phyloP scores from a whole-genome alignment of 1,140 invertebrate species.

The Patella vulgata region DNA sequence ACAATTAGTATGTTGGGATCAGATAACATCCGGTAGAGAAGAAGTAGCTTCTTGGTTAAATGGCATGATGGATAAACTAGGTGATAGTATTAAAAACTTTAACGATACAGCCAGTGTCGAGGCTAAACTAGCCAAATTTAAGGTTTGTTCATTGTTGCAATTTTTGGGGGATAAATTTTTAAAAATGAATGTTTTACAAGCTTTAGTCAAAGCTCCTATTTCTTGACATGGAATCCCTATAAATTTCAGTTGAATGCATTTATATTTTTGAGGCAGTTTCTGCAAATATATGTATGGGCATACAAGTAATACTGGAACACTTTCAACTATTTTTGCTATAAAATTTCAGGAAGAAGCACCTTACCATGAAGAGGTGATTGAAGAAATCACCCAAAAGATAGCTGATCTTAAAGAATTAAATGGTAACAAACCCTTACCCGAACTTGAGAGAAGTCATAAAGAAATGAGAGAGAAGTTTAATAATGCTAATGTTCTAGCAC shows the following conservation, averaged over 20 bases:
- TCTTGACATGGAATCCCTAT: no score
- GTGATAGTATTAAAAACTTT: conserved; percentile 78
- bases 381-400: conserved; percentile 81
- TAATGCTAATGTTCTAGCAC: conserved; percentile 77
- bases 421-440: conserved; percentile 76
- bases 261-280: no score
- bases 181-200: no score
- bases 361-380: conserved; percentile 78
- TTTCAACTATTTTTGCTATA: no score
- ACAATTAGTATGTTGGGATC: conserved; percentile 89
- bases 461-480: conserved; percentile 82
- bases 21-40: conserved; percentile 86
- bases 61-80: conserved; percentile 80
- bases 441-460: conserved; percentile 76
- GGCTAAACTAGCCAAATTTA: conserved; percentile 82
- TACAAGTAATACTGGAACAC: no score
- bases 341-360: conserved; percentile 87
- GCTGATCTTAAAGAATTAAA: conserved; percentile 84
- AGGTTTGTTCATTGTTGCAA: conserved; percentile 63
- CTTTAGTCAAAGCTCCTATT: no score
- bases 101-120: conserved; percentile 83
- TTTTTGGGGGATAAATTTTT: no score
- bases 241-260: no score
- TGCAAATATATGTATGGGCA: no score
- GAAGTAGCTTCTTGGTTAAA: conserved; percentile 86